Base-by-base conservation (phyloP, 2,888 invertebrate species). In the Apotomis betuletana region DNA sequence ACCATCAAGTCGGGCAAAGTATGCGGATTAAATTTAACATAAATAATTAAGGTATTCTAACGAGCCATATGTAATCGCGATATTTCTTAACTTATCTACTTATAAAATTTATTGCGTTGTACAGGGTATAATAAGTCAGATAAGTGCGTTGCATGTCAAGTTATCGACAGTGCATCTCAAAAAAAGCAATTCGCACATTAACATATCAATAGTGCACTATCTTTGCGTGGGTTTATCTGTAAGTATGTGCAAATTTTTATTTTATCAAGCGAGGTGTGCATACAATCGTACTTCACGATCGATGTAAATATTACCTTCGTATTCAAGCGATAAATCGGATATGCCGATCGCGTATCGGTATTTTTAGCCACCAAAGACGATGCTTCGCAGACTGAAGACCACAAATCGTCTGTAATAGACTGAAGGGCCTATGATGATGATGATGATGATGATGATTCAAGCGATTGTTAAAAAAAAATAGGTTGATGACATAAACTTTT, bases 101-200 rank as follows among this genome's bases (percentile, higher is more conserved):
- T n/a, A 44, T 55, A 10, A 55, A 27, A 49, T 36, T 15, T 67
- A 67, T 67, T 71, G 67, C 67, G 61, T 67, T 41, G 54, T 67
- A 46, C 36, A 5, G 38, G 51, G 12, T 41, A 27, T 52, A 41
- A 58, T 51, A 52, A 67, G 67, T 61, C 60, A 44, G 52, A 60
- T 70, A 61, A 51, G 12, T 61, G 15, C 38, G 46, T 15, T 49
- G 27, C 57, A 49, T 38, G 38, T 36, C 51, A 67, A 15, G 51
- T 13, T 67, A 71, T 67, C 67, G 27, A 44, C 55, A 71, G 55
- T 61, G 71, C 71, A 71, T 67, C 59, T 52, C 60, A 60, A 59
- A 57, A 49, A 57, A 54, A 15, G 8, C 52, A 59, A 65, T 49
- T 65, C 54, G 13, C 49, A 55, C 12, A 27, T 27, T 6, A 41